Conservation (phyloP, 2,113 vertebrate genomes). For the Syrrhaptes paradoxus region DNA sequence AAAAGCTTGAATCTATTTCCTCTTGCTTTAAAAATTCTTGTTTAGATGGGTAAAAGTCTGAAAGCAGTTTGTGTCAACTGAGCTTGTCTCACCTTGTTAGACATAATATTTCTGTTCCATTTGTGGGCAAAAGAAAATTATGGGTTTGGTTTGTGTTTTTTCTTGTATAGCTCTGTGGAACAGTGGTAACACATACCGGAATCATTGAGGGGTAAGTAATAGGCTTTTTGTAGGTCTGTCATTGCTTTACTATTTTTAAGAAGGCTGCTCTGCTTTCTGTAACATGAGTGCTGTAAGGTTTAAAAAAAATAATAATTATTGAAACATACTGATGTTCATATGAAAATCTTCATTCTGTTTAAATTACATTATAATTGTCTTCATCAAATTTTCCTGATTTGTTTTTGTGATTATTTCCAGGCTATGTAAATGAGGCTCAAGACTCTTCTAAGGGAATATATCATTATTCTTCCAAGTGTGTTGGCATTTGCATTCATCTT, state of each 20-base stretch:
- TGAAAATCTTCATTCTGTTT: neutral
- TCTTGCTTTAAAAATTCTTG: neutral
- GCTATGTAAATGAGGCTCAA: slow-evolving; percentile 9
- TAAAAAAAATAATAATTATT: neutral
- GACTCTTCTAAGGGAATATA: neutral
- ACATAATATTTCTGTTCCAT: neutral
- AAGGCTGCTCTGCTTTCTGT: neutral
- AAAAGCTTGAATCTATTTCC: neutral
- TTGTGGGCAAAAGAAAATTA: neutral
- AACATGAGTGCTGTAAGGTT: neutral
- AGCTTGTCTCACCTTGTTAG: neutral
- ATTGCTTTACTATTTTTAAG: neutral
- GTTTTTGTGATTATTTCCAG: slow-evolving; percentile 60
- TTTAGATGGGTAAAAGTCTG: neutral
- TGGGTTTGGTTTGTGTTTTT: neutral
- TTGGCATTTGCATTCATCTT: slow-evolving; percentile 18
- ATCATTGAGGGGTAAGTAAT: slow-evolving; percentile 58
- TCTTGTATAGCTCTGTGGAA: slow-evolving; percentile 71
- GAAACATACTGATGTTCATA: neutral
- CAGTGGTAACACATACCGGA: slow-evolving; percentile 78
- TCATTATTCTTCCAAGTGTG: neutral
- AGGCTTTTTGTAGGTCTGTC: neutral
- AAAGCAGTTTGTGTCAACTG: neutral
- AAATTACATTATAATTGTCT: neutral
- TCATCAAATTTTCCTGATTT: neutral